Percentiles rank a stretch among this genome's conserved stretches.
Conservation (phyloP, 2,888 invertebrate genomes). For the Caenorhabditis sp. region DNA sequence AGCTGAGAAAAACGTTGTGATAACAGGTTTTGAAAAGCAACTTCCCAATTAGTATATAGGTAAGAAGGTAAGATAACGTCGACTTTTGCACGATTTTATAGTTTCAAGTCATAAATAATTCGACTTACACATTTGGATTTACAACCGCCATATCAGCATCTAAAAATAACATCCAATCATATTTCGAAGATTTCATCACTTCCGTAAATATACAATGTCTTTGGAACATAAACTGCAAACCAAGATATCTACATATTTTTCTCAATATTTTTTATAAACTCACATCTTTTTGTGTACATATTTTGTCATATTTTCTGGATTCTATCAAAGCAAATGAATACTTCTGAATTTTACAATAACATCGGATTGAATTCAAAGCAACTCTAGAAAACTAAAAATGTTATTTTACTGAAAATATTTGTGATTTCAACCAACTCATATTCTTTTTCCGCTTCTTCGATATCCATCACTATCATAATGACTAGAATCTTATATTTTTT, state of each 20-base stretch:
- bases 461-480: slow-evolving; percentile 5
- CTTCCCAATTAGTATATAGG: no score
- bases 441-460: slow-evolving; percentile 17
- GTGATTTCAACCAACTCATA: background rate
- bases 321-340: slow-evolving; percentile 17
- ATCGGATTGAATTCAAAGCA: slow-evolving; percentile 17
- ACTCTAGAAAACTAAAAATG: background rate
- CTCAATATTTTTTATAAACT: no score
- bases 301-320: slow-evolving; percentile 9
- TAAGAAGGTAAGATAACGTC: background rate
- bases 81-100: background rate
- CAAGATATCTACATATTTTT: no score
- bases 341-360: slow-evolving; percentile 14
- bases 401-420: background rate
- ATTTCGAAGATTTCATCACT: slow-evolving; percentile 13
- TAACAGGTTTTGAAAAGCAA: no score
- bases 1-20: no score
- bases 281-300: slow-evolving; percentile 25
- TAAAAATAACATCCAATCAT: slow-evolving; percentile 47
- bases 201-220: slow-evolving; percentile 61
- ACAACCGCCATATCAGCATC: slow-evolving; percentile 52
- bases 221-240: slow-evolving; percentile 59
- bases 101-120: background rate
- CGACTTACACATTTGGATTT: slow-evolving; percentile 35
- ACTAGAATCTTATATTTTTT: slow-evolving; percentile 1